Conservation (phyloP, 2,888 invertebrate species). For the Acanthopleura granulata region DNA sequence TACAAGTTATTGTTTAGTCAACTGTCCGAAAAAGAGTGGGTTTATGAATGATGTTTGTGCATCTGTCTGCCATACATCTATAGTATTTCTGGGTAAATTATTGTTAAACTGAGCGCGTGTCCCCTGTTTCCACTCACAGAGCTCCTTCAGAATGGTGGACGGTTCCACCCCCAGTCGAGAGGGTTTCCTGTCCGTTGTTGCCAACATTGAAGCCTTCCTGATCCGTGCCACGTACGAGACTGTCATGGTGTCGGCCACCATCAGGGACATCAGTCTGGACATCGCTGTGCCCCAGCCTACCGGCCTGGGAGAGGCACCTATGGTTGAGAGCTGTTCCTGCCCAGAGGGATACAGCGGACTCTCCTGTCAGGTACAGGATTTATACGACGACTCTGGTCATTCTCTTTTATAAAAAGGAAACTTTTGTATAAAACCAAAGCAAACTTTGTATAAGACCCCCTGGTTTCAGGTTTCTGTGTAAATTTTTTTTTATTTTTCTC, state of each 20-base stretch:
- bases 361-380: conserved; percentile 52
- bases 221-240: conserved; percentile 82
- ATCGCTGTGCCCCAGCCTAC: conserved; percentile 50
- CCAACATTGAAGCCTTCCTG: conserved; percentile 60
- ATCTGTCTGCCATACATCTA: too few species aligned
- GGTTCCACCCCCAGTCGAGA: conserved; percentile 57
- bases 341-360: conserved; percentile 61
- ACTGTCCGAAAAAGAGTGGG: too few species aligned
- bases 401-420: too few species aligned
- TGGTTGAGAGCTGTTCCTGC: conserved; percentile 60
- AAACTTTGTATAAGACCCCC: too few species aligned
- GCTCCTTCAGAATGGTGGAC: conserved; percentile 51
- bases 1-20: too few species aligned
- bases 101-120: too few species aligned
- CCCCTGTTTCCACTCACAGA: conserved; percentile 34
- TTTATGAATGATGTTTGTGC: too few species aligned
- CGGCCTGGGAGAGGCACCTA: conserved; percentile 39
- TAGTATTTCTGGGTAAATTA: too few species aligned
- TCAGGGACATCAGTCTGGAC: conserved; percentile 57
- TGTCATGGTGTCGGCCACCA: conserved; percentile 76
- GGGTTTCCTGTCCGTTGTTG: conserved; percentile 61
- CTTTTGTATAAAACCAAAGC: too few species aligned
- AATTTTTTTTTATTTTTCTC: too few species aligned
- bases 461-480: too few species aligned
- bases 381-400: background rate